Percentiles rank a stretch among this genome's conserved stretches.
Conservation (phyloP, 1,140 invertebrate genomes). For the Nymphalis io region DNA sequence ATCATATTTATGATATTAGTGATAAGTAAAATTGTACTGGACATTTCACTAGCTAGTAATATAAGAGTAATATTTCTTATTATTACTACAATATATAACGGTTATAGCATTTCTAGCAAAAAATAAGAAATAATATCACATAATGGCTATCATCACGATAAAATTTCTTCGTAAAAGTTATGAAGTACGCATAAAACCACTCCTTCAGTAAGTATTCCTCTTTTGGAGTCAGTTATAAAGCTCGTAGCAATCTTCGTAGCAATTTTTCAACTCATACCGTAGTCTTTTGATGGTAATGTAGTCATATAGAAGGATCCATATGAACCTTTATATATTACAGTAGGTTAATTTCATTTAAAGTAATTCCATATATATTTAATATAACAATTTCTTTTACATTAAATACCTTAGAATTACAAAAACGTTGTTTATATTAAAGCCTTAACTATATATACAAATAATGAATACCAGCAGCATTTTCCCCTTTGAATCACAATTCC, state of each 20-base stretch:
- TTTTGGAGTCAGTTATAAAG: conserved; percentile 26
- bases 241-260: conserved; percentile 27
- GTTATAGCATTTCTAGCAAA: neutral
- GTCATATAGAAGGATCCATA: conserved; percentile 2
- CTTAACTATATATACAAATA: too few species aligned
- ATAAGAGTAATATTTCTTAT: neutral
- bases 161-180: conserved; percentile 25
- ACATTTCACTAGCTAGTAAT: neutral
- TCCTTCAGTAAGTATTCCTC: conserved; percentile 26
- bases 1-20: too few species aligned
- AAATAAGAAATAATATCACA: neutral
- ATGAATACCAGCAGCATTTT: too few species aligned
- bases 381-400: too few species aligned
- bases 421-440: too few species aligned
- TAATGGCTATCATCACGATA: conserved; percentile 22
- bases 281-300: conserved; percentile 25
- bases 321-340: neutral
- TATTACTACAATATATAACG: neutral
- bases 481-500: too few species aligned
- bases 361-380: too few species aligned
- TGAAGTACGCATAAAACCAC: conserved; percentile 26
- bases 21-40: too few species aligned
- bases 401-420: too few species aligned
- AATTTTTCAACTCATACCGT: conserved; percentile 27
- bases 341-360: neutral